Conservation (phyloP, 2,888 invertebrate species). For the Orthosia gracilis region DNA sequence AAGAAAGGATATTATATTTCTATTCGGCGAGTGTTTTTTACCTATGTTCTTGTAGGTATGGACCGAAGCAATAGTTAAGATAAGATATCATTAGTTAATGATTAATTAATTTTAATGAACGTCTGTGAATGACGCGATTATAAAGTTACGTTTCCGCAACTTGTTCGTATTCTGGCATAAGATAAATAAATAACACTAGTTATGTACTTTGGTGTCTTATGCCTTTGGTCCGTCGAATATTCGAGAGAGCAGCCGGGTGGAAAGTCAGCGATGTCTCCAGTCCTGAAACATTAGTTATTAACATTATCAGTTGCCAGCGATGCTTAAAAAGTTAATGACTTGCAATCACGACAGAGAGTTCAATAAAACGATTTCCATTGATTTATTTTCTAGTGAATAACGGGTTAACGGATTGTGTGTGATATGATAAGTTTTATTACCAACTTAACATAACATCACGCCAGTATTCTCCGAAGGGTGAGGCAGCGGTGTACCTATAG, state of each 20-base stretch:
- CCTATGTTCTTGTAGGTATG: not conserved
- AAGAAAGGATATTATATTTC: too few species aligned
- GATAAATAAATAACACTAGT: conserved; percentile 35
- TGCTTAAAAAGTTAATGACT: conserved; percentile 49
- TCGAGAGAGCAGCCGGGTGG: conserved; percentile 35
- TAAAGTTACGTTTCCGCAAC: conserved; percentile 7
- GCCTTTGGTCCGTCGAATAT: conserved; percentile 46
- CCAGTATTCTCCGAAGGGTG: too few species aligned
- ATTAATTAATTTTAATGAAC: not conserved
- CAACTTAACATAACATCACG: not conserved
- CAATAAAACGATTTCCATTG: conserved; percentile 46
- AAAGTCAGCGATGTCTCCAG: conserved; percentile 55
- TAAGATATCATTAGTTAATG: not conserved
- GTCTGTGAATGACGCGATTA: not conserved
- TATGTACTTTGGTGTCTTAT: conserved; percentile 30
- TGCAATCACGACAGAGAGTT: conserved; percentile 48
- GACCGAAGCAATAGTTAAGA: not conserved
- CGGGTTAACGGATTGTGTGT: not conserved
- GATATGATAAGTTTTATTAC: not conserved
- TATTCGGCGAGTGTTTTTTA: not conserved
- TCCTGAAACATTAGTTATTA: conserved; percentile 56
- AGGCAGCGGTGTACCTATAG: too few species aligned
- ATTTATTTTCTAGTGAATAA: conserved; percentile 26
- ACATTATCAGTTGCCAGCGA: conserved; percentile 37
- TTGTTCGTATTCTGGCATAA: conserved; percentile 28